Conservation (phyloP, 2,113 vertebrate species). For the Fregata magnificens region DNA sequence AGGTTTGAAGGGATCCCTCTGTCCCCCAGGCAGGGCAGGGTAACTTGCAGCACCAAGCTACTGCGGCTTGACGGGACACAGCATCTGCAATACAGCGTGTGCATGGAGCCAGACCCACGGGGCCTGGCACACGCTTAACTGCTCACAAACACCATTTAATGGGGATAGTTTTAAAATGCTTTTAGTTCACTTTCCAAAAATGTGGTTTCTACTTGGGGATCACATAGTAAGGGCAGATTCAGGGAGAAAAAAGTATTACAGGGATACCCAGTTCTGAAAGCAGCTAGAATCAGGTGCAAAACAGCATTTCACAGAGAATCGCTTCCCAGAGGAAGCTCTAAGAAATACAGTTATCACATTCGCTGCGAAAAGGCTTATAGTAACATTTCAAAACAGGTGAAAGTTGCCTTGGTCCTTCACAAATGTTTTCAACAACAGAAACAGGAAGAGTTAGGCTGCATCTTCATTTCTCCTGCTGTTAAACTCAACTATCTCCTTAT, state of each 20-base stretch:
- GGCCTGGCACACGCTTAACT: fast-evolving
- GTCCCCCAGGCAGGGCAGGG: background rate
- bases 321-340: background rate
- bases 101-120: fast-evolving
- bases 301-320: background rate
- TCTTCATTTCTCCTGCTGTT: background rate
- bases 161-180: background rate
- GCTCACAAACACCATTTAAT: background rate
- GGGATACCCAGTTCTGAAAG: background rate
- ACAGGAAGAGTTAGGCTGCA: background rate
- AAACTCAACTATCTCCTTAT: slow-evolving; percentile 24
- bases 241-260: background rate
- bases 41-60: background rate
- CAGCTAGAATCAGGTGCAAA: background rate
- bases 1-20: background rate
- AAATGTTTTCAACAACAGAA: background rate
- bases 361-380: background rate
- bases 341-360: background rate
- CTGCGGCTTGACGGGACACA: fast-evolving
- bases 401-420: background rate
- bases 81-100: background rate
- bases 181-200: background rate
- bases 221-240: background rate
- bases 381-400: background rate
- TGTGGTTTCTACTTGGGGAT: background rate